Conservation (phyloP, 2,113 vertebrate species). For the Gnathonemus echidnorhynchus region DNA sequence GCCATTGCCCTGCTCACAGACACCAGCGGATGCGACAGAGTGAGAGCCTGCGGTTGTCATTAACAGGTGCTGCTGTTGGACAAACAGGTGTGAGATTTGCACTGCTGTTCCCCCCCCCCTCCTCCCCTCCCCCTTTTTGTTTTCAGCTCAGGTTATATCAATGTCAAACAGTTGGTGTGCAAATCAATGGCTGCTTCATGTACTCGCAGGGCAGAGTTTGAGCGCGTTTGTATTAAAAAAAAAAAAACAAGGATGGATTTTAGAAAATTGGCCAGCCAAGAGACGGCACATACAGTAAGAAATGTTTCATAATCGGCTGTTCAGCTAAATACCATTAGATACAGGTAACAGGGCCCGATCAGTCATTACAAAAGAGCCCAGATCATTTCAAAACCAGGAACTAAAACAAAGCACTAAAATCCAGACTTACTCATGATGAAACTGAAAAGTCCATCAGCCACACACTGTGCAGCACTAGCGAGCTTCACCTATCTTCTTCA, state of each 20-base stretch:
- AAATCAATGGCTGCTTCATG: background rate
- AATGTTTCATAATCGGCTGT: background rate
- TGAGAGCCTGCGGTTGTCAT: background rate
- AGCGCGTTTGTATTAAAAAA: background rate
- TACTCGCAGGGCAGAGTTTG: background rate
- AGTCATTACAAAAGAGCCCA: background rate
- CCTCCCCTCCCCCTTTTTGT: background rate
- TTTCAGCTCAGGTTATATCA: background rate
- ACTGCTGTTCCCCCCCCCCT: background rate
- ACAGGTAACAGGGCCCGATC: background rate
- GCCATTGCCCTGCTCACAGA: conserved; percentile 30
- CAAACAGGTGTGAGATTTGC: background rate
- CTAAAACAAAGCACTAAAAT: background rate
- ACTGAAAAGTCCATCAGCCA: background rate
- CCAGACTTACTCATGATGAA: background rate
- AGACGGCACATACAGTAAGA: background rate
- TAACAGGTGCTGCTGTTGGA: background rate
- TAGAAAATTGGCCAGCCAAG: background rate
- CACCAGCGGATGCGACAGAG: background rate
- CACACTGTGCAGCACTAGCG: background rate
- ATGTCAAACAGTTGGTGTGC: background rate
- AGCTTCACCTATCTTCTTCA: background rate
- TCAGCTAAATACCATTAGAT: background rate
- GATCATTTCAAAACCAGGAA: background rate
- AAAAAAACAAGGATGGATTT: background rate